These are phyloP conservation scores for Emesis russula DNA, from an alignment of 2,888 invertebrate genomes.

Conservation along the genomic window DNA sequence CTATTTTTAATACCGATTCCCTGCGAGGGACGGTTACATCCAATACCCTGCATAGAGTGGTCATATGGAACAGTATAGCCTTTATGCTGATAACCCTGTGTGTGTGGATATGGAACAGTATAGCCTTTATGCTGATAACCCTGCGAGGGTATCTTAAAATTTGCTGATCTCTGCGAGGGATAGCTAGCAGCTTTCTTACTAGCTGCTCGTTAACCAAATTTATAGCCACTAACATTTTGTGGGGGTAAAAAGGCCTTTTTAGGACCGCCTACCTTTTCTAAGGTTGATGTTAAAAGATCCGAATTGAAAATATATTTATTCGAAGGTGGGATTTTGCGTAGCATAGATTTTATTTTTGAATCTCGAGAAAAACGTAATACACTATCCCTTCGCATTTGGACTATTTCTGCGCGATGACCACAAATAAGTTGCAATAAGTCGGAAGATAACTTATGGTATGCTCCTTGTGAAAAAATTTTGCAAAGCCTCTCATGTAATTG, in stretches of 20 bases:
- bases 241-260: constrained; percentile 14
- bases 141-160: constrained; percentile 14
- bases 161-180: constrained; percentile 2
- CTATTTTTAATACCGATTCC: constrained; percentile 12
- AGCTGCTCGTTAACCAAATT: constrained; percentile 1
- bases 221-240: neutral
- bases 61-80: neutral
- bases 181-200: neutral
- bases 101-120: neutral
- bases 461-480: neutral
- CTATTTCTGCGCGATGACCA: constrained; percentile 45
- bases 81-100: constrained; percentile 19
- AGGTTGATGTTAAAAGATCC: neutral
- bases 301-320: constrained; percentile 27
- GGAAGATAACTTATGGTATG: neutral
- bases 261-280: constrained; percentile 30
- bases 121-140: constrained; percentile 2
- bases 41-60: neutral
- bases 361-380: constrained; percentile 43
- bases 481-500: neutral
- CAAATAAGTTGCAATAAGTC: constrained; percentile 43
- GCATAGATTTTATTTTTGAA: constrained; percentile 38
- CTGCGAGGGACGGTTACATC: constrained; percentile 21
- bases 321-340: constrained; percentile 50
- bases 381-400: constrained; percentile 50